phyloP scores from a whole-genome alignment of 2,113 vertebrate species.

The Vidua chalybeata region DNA sequence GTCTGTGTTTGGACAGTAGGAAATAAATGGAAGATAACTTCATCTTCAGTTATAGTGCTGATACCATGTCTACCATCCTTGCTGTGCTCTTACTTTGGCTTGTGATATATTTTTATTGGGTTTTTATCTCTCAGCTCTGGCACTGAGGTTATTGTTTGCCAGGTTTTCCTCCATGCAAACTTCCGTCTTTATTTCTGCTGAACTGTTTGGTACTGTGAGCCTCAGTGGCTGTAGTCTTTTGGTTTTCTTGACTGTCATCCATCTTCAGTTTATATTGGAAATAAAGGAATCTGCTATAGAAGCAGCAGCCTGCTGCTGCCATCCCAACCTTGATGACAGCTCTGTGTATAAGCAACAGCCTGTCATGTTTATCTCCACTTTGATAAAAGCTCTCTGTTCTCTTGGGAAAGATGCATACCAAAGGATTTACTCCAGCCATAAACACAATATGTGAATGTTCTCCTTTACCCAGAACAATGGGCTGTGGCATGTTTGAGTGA shows the following conservation, averaged over 20 bases:
- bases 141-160: background rate
- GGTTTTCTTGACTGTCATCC: background rate
- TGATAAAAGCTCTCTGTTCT: background rate
- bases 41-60: background rate
- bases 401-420: background rate
- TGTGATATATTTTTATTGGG: background rate
- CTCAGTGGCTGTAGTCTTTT: background rate
- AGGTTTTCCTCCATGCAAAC: background rate
- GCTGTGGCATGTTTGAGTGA: too few relatives aligned
- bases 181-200: background rate
- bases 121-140: background rate
- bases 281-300: background rate
- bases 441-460: background rate
- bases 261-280: background rate
- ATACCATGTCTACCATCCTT: background rate
- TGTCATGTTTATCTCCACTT: background rate
- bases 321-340: background rate
- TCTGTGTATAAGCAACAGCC: background rate
- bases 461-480: accelerated
- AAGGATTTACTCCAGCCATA: background rate
- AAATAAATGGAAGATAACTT: background rate
- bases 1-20: background rate
- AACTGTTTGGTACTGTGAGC: background rate
- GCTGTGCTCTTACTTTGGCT: background rate
- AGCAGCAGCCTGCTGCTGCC: background rate